These are phyloP conservation scores for Hirtodrosophila histrioides DNA, from an alignment of 2,888 invertebrate genomes.

Conservation along the genomic window DNA sequence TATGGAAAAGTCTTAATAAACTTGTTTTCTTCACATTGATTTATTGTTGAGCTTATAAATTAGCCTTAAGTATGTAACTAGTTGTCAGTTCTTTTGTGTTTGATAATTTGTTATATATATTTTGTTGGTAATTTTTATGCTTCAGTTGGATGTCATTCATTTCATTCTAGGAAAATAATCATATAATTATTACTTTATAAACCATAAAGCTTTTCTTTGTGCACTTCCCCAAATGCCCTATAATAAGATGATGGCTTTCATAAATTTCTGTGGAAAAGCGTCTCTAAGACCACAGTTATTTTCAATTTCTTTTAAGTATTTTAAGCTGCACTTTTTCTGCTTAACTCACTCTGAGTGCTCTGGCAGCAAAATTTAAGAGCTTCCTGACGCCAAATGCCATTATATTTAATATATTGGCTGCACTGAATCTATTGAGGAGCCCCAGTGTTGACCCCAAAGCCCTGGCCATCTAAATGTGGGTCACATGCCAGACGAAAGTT, in stretches of 20 bases:
- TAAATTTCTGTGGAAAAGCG: slow-evolving; percentile 19
- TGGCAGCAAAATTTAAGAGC: slow-evolving; percentile 48
- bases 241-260: background rate
- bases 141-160: no score
- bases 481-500: slow-evolving; percentile 66
- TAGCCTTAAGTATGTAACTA: slow-evolving; percentile 13
- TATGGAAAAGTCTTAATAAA: slow-evolving; percentile 12
- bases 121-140: background rate
- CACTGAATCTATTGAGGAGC: slow-evolving; percentile 50
- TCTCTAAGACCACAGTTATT: slow-evolving; percentile 25
- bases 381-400: slow-evolving; percentile 57
- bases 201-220: background rate
- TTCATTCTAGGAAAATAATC: no score
- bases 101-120: background rate
- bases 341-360: background rate
- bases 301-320: slow-evolving; percentile 25
- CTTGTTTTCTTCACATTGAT: slow-evolving; percentile 25
- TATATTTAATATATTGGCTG: slow-evolving; percentile 60
- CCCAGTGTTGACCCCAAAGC: slow-evolving; percentile 36
- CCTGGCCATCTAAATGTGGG: slow-evolving; percentile 54
- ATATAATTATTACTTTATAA: no score
- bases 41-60: slow-evolving; percentile 24
- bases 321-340: slow-evolving; percentile 24
- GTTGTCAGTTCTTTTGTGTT: background rate
- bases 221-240: background rate